Conservation (phyloP, 1,140 invertebrate genomes). For the Andricus grossulariae region DNA sequence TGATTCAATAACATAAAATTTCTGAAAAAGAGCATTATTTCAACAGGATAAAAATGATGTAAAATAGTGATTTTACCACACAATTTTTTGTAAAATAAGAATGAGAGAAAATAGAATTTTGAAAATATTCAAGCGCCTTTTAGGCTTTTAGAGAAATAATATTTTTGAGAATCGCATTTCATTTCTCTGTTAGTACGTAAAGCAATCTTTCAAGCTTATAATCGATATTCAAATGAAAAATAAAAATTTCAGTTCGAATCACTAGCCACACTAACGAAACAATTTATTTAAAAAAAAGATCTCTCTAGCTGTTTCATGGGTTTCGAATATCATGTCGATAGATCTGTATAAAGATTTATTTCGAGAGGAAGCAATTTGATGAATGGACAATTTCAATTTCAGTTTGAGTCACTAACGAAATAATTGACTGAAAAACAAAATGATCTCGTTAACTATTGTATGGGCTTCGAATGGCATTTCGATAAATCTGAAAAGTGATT, state of each 20-base stretch:
- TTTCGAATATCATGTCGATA: not conserved
- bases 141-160: too few species aligned
- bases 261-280: not conserved
- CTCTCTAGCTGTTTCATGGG: not conserved
- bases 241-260: too few species aligned
- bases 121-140: too few species aligned
- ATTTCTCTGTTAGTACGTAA: too few species aligned
- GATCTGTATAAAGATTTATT: not conserved
- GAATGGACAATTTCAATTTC: not conserved
- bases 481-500: not conserved
- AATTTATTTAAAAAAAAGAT: not conserved
- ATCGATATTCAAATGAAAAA: not conserved
- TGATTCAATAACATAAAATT: too few species aligned
- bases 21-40: too few species aligned
- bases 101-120: too few species aligned
- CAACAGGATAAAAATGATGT: too few species aligned
- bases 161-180: too few species aligned
- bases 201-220: too few species aligned
- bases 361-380: constrained; percentile 7
- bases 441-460: not conserved
- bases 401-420: not conserved
- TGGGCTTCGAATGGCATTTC: not conserved
- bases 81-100: too few species aligned
- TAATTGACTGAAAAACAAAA: not conserved
- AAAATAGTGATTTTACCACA: too few species aligned